These are phyloP conservation scores for Elegia similella DNA, from an alignment of 2,888 invertebrate species.

Conservation along the genomic window DNA sequence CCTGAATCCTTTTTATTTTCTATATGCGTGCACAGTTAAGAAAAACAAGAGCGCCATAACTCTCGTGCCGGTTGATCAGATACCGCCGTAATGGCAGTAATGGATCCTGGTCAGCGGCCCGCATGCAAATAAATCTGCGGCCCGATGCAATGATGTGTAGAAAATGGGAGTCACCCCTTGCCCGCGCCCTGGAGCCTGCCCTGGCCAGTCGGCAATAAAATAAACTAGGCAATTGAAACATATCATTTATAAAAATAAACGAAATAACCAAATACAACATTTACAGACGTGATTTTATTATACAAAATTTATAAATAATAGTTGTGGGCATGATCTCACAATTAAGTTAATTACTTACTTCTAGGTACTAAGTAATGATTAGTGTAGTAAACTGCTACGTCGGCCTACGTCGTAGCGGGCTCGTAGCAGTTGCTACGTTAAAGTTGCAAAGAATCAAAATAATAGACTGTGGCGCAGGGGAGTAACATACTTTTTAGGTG, in stretches of 20 bases:
- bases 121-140: constrained; percentile 82
- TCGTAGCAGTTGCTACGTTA: too few species aligned
- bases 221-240: constrained; percentile 11
- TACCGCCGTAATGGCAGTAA: constrained; percentile 78
- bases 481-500: too few species aligned
- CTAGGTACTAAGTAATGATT: too few species aligned
- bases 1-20: constrained; percentile 55
- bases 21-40: constrained; percentile 59
- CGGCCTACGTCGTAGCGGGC: too few species aligned
- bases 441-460: too few species aligned
- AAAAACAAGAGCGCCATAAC: constrained; percentile 78
- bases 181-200: constrained; percentile 29
- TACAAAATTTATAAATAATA: too few species aligned
- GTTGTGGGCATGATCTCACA: too few species aligned
- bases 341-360: too few species aligned
- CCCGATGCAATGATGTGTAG: constrained; percentile 82
- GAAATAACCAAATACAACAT: not conserved
- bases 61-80: constrained; percentile 79
- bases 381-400: too few species aligned
- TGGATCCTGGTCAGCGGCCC: constrained; percentile 82
- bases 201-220: constrained; percentile 7
- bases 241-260: not conserved
- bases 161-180: constrained; percentile 76
- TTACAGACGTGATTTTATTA: not conserved
- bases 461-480: too few species aligned